Evolutionary conservation across 2,888 invertebrate genomes (phyloP), one percentile per base, ranked within the genome.

Genomic region (Hipparchia sbordonii): DNA sequence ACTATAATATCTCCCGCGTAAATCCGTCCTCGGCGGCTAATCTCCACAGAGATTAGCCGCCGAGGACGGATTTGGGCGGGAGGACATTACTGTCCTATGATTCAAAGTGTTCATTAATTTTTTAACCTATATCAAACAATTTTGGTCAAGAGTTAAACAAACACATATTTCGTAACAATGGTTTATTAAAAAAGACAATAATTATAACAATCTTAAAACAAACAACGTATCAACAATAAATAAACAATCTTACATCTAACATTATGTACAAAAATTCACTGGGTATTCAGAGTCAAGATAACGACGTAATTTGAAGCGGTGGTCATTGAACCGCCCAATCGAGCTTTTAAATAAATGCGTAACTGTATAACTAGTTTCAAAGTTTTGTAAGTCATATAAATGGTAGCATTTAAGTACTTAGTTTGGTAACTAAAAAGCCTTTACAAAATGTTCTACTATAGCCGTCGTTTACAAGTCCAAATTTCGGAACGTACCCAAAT

Each of bases 251-350:
- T 79, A 79, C 70, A 78, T 76, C 84, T 85, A 86, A 81, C 3
- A 84, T 84, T 87, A 93, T 93, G 88, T 92, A 92, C 91, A 93
- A 85, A 89, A 88, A 90, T 87, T 89, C 90, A 91, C 88, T 84
- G 83, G 81, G 82, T 82, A 82, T 80, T 82, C 81, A 82, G 74
- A 77, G 73, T 74, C 72, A 62, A 74, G 57, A 70, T 72, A 72
- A 63, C 45, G 51, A 45, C 61, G 39, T 48, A 48, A 51, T 60
- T 70, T 75, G 67, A 62, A 72, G 70, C 71, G 72, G 78, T 72
- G 78, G 78, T 77, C 72, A 74, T 79, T 79, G 81, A 79, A 82
- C 77, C 74, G 70, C 82, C 79, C 77, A 79, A 81, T 78, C 83
- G 85, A 82, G 86, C 85, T 81, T 83, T 81, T 79, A 82, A 82